Evolutionary conservation across 2,113 vertebrate genomes (phyloP).

Genomic region (Suncus etruscus): DNA sequence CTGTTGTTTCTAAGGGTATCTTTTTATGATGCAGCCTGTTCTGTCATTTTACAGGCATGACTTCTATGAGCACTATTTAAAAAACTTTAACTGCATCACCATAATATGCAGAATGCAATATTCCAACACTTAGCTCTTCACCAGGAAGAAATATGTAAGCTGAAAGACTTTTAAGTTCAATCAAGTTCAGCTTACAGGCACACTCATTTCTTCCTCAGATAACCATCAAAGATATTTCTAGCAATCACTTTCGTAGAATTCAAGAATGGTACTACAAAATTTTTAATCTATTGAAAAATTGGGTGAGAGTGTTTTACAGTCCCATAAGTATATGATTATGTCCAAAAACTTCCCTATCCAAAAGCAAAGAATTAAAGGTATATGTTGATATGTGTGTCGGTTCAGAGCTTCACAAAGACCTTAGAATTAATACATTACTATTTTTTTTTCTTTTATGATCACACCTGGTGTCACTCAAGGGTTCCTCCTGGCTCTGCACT

Average conservation of each 20-base stretch:
- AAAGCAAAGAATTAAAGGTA: not conserved
- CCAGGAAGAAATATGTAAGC: not conserved
- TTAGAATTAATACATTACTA: not conserved
- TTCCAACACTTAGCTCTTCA: not conserved
- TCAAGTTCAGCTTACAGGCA: not conserved
- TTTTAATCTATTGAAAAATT: constrained; percentile 11
- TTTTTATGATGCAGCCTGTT: too few relatives aligned
- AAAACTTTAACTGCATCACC: too few relatives aligned
- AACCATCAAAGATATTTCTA: not conserved
- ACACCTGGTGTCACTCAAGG: too few relatives aligned
- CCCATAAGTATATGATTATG: not conserved
- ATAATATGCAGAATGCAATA: too few relatives aligned
- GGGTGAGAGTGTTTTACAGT: not conserved
- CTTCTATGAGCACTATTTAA: too few relatives aligned
- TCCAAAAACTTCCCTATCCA: not conserved
- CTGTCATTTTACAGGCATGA: too few relatives aligned
- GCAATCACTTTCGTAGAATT: not conserved
- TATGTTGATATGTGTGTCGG: not conserved
- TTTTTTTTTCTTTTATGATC: too few relatives aligned
- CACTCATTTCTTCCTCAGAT: not conserved
- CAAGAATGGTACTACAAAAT: not conserved
- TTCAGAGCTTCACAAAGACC: not conserved
- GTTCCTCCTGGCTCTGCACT: too few relatives aligned
- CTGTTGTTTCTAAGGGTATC: too few relatives aligned
- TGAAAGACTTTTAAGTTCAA: not conserved